These are phyloP conservation scores for Agriopis leucophaearia DNA, from an alignment of 2,888 invertebrate genomes.

Conservation along the genomic window DNA sequence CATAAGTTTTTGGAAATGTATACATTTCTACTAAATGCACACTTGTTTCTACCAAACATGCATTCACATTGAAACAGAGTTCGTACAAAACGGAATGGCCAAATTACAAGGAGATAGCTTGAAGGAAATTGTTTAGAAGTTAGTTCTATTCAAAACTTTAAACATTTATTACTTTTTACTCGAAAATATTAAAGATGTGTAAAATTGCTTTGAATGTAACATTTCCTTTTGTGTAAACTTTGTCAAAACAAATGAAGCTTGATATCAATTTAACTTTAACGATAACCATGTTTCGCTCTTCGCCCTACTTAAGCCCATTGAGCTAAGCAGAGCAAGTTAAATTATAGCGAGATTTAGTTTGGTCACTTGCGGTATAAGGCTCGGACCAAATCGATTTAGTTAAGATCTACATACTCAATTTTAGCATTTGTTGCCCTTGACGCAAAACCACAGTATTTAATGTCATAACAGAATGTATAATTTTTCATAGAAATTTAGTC, in stretches of 20 bases:
- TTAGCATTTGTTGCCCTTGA: neutral
- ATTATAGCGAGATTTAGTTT: constrained; percentile 2
- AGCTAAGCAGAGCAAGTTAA: constrained; percentile 8
- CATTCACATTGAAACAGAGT: too few relatives aligned
- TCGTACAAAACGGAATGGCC: too few relatives aligned
- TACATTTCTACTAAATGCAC: too few relatives aligned
- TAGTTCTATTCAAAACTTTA: neutral
- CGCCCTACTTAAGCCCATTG: constrained; percentile 7
- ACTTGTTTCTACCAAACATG: too few relatives aligned
- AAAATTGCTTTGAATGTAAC: neutral
- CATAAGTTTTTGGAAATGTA: too few relatives aligned
- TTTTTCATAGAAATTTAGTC: neutral
- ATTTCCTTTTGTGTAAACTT: neutral
- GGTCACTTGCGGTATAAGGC: constrained; percentile 3
- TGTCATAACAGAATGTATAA: neutral
- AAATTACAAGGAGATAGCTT: neutral
- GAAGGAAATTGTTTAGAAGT: neutral
- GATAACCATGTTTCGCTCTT: neutral
- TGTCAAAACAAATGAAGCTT: neutral
- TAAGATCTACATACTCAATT: neutral
- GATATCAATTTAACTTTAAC: neutral
- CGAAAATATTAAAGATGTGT: neutral
- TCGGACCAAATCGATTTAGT: constrained; percentile 3
- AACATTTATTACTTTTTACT: too few relatives aligned
- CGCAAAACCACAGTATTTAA: neutral